These are phyloP conservation scores for Scomber japonicus DNA, from an alignment of 2,113 vertebrate species.

Conservation along the genomic window DNA sequence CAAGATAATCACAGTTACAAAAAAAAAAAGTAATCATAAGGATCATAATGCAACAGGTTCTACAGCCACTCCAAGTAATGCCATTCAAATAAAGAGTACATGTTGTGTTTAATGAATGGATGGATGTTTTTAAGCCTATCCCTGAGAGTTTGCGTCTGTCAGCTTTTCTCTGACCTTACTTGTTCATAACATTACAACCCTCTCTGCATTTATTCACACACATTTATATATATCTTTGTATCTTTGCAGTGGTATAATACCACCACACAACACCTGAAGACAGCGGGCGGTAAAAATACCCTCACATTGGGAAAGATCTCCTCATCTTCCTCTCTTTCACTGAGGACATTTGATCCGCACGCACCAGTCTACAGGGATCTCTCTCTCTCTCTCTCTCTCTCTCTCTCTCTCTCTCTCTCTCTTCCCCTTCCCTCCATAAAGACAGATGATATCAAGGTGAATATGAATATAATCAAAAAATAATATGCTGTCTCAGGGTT, in stretches of 20 bases:
- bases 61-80: too few relatives aligned
- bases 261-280: not conserved
- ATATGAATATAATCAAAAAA: constrained; percentile 62
- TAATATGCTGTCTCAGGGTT: constrained; percentile 47
- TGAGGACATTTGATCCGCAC: constrained; percentile 12
- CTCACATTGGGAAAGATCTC: not conserved
- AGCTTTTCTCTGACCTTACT: too few relatives aligned
- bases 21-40: too few relatives aligned
- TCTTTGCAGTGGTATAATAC: not conserved
- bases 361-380: constrained; percentile 4
- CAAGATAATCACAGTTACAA: too few relatives aligned
- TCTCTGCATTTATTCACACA: not conserved
- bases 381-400: constrained; percentile 1
- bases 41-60: too few relatives aligned
- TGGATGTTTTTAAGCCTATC: too few relatives aligned
- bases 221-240: not conserved
- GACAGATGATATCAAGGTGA: constrained; percentile 43
- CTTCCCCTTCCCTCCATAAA: constrained; percentile 10
- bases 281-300: constrained; percentile 6
- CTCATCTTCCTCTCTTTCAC: not conserved
- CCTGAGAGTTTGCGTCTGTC: too few relatives aligned
- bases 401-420: constrained; percentile 14
- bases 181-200: too few relatives aligned
- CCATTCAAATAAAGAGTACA: too few relatives aligned
- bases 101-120: too few relatives aligned